Evolutionary conservation across 2,113 vertebrate species (phyloP).

Genomic region (Eonycteris spelaea): DNA sequence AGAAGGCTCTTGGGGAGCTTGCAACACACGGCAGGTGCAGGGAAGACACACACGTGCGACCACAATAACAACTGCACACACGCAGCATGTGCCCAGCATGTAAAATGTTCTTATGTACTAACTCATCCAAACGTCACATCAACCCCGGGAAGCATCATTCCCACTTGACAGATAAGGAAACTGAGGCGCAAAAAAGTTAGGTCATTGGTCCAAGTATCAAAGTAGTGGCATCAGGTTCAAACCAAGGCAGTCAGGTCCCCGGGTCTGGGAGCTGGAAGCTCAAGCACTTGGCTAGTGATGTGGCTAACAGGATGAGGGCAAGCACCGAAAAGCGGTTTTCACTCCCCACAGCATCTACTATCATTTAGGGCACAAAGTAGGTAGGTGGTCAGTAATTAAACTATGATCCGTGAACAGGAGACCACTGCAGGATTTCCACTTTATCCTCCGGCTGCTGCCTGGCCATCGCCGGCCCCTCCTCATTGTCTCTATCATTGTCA

Average conservation of each 20-base stretch:
- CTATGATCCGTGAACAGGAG: neutral
- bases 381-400: neutral
- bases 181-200: neutral
- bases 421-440: neutral
- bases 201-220: neutral
- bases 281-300: fast-evolving
- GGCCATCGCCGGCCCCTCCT: neutral
- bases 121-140: neutral
- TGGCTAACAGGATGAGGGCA: too few relatives aligned
- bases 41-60: neutral
- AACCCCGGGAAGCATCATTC: neutral
- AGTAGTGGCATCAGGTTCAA: neutral
- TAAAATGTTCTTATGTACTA: neutral
- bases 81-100: fast-evolving
- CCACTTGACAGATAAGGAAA: neutral
- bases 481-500: neutral
- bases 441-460: neutral
- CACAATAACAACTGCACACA: neutral
- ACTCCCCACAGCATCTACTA: neutral
- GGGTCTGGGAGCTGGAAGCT: neutral
- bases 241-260: neutral
- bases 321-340: neutral
- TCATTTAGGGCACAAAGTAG: neutral
- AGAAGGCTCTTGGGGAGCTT: neutral
- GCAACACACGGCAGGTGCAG: fast-evolving